Evolutionary conservation across 2,113 vertebrate genomes (phyloP), one percentile per base, ranked within the genome.

Genomic region (Podarcis cretensis): DNA sequence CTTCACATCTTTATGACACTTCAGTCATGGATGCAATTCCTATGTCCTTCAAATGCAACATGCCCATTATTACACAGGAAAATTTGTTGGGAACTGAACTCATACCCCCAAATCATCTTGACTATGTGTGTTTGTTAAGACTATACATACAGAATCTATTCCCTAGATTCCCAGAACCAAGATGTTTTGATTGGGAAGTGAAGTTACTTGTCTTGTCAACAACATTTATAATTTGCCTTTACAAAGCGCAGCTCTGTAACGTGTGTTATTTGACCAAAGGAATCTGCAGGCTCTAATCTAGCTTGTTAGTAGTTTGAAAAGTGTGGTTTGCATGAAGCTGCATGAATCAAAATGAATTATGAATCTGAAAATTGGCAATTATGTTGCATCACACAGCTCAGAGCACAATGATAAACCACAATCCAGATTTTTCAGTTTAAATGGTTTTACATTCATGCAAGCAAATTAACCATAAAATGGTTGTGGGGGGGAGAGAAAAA

Each of bases 381-480:
- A 97, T 95, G 96, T 96, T 96, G 96, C 95, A 97, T 97, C 96
- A 95, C 94, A 96, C 97, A 97, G 96, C 95, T 97, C 96, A 97
- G 94, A 97, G 96, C 96, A 96, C 95, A 96, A 95, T 94, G 92
- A 95, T 92, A 94, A 96, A 93, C 95, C 94, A 91, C 93, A 92
- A 96, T 97, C 96, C 97, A 97, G 96, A 97, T 97, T 97, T 97
- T 97, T 96, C 97, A 97, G 97, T 96, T 96, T 97, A 97, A 98
- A 98, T 96, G 96, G 96, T 95, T 97, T 97, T 97, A 97, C 96
- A 97, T 97, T 97, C 97, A 97, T 96, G 96, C 96, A 96, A 97
- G 97, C 96, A 97, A 98, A 98, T 97, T 97, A 97, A 97, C 97
- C 97, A 97, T 97, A 97, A 98, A 98, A 97, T 97, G 95, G 95